Evolutionary conservation across 2,797 vertebrate species (phyloP).

Genomic region (Notolabrus celidotus): DNA sequence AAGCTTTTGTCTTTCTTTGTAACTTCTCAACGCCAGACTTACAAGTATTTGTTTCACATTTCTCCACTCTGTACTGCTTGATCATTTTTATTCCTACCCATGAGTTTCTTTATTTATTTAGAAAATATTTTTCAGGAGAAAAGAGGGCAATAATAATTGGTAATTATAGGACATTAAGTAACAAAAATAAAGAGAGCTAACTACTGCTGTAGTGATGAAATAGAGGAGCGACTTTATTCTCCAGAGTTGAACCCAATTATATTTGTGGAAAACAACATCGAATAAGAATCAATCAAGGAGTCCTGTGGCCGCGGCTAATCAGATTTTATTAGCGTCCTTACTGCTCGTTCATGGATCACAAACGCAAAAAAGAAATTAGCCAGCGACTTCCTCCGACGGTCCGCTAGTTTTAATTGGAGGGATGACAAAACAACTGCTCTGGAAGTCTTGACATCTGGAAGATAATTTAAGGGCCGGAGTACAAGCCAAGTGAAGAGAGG

Average conservation of each 20-base stretch:
- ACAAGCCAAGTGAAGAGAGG: slow-evolving; percentile 48
- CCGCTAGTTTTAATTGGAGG: slow-evolving; percentile 75
- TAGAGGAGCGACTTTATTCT: slow-evolving; percentile 41
- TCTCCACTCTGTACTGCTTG: slow-evolving; percentile 5
- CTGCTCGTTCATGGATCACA: slow-evolving; percentile 76
- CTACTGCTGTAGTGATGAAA: slow-evolving; percentile 33
- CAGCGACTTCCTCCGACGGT: slow-evolving; percentile 48
- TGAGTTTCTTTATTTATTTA: not conserved
- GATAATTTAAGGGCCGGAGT: slow-evolving; percentile 69
- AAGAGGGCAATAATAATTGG: slow-evolving; percentile 28
- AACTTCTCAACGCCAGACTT: slow-evolving; percentile 50
- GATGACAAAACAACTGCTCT: slow-evolving; percentile 66
- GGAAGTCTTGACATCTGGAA: slow-evolving; percentile 72
- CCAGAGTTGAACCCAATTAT: slow-evolving; percentile 58
- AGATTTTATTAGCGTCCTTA: slow-evolving; percentile 67
- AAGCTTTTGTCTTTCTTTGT: slow-evolving; percentile 68
- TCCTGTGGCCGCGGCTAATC: slow-evolving; percentile 60
- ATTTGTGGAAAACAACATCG: slow-evolving; percentile 62
- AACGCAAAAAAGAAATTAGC: slow-evolving; percentile 63
- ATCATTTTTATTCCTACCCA: not conserved
- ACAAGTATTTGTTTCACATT: slow-evolving; percentile 50
- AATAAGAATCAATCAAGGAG: slow-evolving; percentile 75
- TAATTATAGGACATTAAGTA: slow-evolving; percentile 33
- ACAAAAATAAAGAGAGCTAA: slow-evolving; percentile 22
- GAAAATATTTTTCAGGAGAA: not conserved